Evolutionary conservation across 2,113 vertebrate species (phyloP), one percentile per base, ranked within the genome.

Genomic region (Petrocephalus microphthalmus): DNA sequence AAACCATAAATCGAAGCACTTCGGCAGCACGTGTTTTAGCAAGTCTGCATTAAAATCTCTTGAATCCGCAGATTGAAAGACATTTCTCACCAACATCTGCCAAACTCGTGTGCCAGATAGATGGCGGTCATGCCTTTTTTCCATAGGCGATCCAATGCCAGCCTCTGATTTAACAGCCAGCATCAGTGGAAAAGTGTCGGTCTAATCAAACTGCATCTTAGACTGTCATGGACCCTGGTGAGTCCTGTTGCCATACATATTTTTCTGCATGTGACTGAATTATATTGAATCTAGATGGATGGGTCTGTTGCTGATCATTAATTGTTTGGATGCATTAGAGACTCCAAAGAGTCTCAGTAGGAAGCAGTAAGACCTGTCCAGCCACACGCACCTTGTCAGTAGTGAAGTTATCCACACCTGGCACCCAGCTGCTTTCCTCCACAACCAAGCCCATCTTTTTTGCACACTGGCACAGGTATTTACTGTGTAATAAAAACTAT

Each of bases 281-380:
- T 78, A 78, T 42, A 88, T 88, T 89, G 87, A 64, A 87, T 89
- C 88, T 87, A 89, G 78, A 88, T 87, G 87, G 88, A 88, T 87
- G 88, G 84, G 81, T 89, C 87, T 84, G 42, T 84, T 45, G 81
- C 47, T n/a, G 45, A 52, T n/a, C 22, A 49, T 84, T 25, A 67
- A 49, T 57, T 78, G 64, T 85, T 49, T 47, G 11, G 82, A 47
- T 15, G 49, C 82, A 89, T 89, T 60, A 85, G 54, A 87, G 81
- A 42, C 2, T 49, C 13, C 22, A 11, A 22, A 51, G 3, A 11
- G 45, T 15, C 45, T 52, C 22, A 49, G 45, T 49, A 52, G 33
- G 5, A 7, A 78, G 29, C 47, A 8, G 1, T 8, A 52, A 25
- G 22, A 51, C 22, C 47, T 3, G 3, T 84, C 20, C 49, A 52